A percentile compares a stretch with the other conserved stretches of the same genome.
phyloP scores from a whole-genome alignment of 92 coral and sea anemone species.

The Zoanthus solanderi region DNA sequence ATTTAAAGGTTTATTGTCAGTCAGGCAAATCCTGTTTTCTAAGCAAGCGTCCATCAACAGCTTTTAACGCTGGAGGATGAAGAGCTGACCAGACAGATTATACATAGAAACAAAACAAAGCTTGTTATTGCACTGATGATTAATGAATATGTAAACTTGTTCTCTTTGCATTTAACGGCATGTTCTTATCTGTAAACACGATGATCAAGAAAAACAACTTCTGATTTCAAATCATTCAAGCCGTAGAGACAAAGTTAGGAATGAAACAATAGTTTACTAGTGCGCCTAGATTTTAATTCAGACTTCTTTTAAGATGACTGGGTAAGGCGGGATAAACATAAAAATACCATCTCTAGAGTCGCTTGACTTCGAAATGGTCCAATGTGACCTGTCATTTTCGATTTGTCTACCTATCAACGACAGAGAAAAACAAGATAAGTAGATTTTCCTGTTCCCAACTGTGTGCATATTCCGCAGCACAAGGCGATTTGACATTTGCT shows the following conservation, averaged over 20 bases:
- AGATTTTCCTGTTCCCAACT: slow-evolving; percentile 30
- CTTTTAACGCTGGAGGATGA: slow-evolving; percentile 10
- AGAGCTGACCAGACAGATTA: slow-evolving; percentile 7
- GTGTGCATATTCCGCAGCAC: background rate
- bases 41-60: slow-evolving; percentile 10
- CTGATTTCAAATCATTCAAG: background rate
- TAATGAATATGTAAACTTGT: slow-evolving; percentile 15
- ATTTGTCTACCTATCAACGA: slow-evolving; percentile 34
- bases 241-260: background rate
- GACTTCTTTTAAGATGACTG: too few species aligned
- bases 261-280: too few species aligned
- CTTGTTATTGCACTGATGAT: slow-evolving; percentile 19
- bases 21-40: background rate
- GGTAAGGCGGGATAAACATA: background rate
- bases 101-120: slow-evolving; percentile 17
- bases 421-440: slow-evolving; percentile 24
- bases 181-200: background rate
- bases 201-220: background rate
- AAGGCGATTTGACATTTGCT: background rate
- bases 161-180: background rate
- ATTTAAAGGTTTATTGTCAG: background rate
- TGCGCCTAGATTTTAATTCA: too few species aligned
- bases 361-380: slow-evolving; percentile 20
- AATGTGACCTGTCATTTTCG: slow-evolving; percentile 15
- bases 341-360: slow-evolving; percentile 25